Evolutionary conservation across 2,888 invertebrate species (phyloP), one percentile per base, ranked within the genome.

Genomic region (Philopedon plagiatum): DNA sequence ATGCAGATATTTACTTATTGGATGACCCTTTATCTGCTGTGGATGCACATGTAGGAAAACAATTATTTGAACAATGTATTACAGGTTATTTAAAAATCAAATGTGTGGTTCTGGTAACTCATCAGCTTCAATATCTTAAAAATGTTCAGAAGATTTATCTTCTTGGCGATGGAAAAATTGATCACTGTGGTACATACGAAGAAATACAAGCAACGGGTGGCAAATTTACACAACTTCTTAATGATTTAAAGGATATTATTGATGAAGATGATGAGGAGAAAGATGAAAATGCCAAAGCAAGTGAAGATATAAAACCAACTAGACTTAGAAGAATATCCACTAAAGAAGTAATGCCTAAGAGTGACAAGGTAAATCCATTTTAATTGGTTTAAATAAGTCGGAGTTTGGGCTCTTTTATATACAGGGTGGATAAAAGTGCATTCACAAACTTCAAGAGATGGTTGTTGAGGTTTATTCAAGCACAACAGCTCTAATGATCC

Each of bases 11-110:
- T 74, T 96, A 95, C 81, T 85, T 96, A 11, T 86, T 96, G 60
- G 96, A 96, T 83, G 96, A 96, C 86, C 96, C 96, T 0, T 86
- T 96, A 18, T 93, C 94, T 75, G 96, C 96, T 0, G 96, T 96
- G 5, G 96, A 96, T 86, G 90, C 94, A 0, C 93, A 93, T 82
- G 96, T 96, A 1, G 94, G 95, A 0, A 90, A 93, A 0, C 93
- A 94, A 84, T 87, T 96, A 76, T 96, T 95, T 85, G 93, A 96
- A 81, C 89, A 92, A 80, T 94, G 93, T 80, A 88, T 94, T 56
- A 87, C 78, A 15, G 78, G 88, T 4, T 90, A 90, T 78, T 85
- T 94, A 75, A 86, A 88, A 11, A 87, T 90, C 74, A 90, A 92
- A 81, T 91, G 92, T 0, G 85, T 91, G 23, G 89, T 94, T 56